Evolutionary conservation across 1,140 invertebrate species (phyloP), one percentile per base, ranked within the genome.

Genomic region (Drosophila bocki): DNA sequence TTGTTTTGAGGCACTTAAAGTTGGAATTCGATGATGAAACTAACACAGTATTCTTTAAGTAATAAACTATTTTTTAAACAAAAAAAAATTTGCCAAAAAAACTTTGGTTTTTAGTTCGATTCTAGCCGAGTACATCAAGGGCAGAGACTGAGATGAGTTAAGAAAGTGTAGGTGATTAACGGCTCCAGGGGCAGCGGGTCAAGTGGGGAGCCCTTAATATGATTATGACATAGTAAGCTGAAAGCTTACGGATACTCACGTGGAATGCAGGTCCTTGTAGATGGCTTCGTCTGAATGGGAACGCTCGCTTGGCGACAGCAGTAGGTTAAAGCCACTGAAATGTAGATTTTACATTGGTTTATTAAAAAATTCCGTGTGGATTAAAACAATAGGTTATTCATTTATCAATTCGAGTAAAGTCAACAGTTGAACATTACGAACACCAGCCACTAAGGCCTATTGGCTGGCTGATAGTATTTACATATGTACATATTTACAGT

Each of bases 271-370:
- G 93, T 97, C 96, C 93, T 96, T 96, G 92, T 97, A 97, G 78
- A 97, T 96, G 79, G 96, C 96, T 87, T 97, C 96, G 92, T 97
- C 96, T 7, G 96, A 97, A 82, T 95, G 94, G 61, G 95, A 95
- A 77, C 96, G 94, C 78, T 93, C 92, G 44, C 75, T 92, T 32
- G 88, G 91, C 41, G 91, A 91, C 4, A 92, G 42, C 62, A 95
- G 95, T 29, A 96, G 94, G 60, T 94, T 95, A 92, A 97, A 97
- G 67, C 96, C 96, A 62, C 96, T 97, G 93, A 95, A 56, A 39
- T 22, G n/a, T 22, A 29, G 2, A 29, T 26, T 26, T 29, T 15
- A 26, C 22, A 48, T 26, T 48, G 13, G 13, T 26, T 48, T 15
- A 15, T 15, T 7, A 50, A 48, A 6, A 0, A 29, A 29, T 8